Conservation (phyloP, 2,113 vertebrate genomes). For the Sclerurus mexicanus region DNA sequence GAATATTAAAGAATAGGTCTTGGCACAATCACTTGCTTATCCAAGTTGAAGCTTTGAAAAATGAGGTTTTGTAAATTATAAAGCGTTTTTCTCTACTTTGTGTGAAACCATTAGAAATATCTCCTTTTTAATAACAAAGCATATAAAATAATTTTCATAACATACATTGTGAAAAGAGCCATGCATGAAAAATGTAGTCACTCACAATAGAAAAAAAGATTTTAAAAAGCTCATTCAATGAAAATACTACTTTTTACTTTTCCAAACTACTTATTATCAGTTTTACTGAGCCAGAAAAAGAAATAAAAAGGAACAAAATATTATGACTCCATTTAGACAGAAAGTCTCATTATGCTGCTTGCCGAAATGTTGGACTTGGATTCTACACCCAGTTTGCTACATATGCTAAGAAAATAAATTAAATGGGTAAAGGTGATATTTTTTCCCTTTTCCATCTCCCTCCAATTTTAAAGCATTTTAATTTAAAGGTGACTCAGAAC, state of each 20-base stretch:
- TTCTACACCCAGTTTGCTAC: neutral
- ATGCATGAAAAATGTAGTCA: neutral
- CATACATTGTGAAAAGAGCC: neutral
- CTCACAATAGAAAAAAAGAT: neutral
- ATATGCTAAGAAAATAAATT: neutral
- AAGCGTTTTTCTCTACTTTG: neutral
- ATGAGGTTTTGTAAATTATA: neutral
- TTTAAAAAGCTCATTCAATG: neutral
- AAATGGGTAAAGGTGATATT: neutral
- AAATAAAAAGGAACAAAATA: constrained; percentile 18
- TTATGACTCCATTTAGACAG: constrained; percentile 17
- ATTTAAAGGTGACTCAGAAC: neutral
- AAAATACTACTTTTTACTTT: neutral
- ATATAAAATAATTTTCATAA: neutral
- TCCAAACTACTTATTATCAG: neutral
- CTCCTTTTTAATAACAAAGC: neutral
- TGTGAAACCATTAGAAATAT: neutral
- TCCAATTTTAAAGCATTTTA: neutral
- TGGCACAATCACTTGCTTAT: neutral
- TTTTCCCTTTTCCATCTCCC: neutral
- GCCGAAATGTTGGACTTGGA: neutral
- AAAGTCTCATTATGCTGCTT: neutral
- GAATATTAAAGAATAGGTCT: neutral
- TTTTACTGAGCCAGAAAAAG: neutral
- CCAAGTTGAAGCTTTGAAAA: neutral